Evolutionary conservation across 2,888 invertebrate species (phyloP).

Genomic region (Mongoloraphidia duomilia): DNA sequence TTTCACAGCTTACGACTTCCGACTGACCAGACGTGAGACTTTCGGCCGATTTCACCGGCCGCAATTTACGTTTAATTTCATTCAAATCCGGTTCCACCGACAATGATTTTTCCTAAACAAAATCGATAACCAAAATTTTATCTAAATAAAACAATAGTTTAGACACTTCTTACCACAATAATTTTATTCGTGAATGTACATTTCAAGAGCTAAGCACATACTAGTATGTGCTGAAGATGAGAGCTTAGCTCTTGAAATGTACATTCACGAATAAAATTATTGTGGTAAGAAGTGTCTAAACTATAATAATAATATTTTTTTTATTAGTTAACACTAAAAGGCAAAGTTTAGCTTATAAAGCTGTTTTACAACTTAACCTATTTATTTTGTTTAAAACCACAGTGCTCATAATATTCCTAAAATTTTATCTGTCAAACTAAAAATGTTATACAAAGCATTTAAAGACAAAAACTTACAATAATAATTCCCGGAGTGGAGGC

Average conservation of each 20-base stretch:
- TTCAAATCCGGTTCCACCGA: conserved; percentile 26
- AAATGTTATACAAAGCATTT: background rate
- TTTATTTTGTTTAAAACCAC: too few species aligned
- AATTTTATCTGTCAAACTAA: background rate
- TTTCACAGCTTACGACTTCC: conserved; percentile 25
- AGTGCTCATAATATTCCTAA: background rate
- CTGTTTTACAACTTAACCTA: too few species aligned
- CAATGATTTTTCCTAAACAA: conserved; percentile 27
- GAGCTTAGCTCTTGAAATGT: too few species aligned
- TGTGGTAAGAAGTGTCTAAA: too few species aligned
- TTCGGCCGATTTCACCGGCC: conserved; percentile 58
- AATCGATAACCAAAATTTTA: background rate
- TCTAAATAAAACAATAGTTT: background rate
- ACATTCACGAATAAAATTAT: too few species aligned
- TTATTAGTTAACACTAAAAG: too few species aligned
- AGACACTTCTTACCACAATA: too few species aligned
- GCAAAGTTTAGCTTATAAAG: too few species aligned
- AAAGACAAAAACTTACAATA: conserved; percentile 23
- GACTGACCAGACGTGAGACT: conserved; percentile 38
- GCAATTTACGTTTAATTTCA: conserved; percentile 34
- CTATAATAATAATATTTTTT: too few species aligned
- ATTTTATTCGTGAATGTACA: too few species aligned
- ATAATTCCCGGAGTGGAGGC: conserved; percentile 33
- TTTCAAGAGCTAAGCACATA: too few species aligned
- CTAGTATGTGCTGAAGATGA: too few species aligned